Percentiles rank a stretch among this genome's conserved stretches.
phyloP scores from a whole-genome alignment of 2,888 invertebrate species.

The Caenorhabditis zanzibari region DNA sequence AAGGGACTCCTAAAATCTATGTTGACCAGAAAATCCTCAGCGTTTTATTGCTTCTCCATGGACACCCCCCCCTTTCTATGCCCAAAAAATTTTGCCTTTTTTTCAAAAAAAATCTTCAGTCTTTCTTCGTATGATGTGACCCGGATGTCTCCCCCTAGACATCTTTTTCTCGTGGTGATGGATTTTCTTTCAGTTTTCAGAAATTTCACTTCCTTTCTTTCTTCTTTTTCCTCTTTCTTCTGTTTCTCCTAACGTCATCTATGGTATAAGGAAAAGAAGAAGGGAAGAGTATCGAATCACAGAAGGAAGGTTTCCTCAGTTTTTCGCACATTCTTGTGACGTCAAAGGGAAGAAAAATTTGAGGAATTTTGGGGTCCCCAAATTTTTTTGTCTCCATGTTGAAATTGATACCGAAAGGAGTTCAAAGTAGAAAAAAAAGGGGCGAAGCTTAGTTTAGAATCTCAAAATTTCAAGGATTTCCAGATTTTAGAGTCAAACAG shows the following conservation, averaged over 20 bases:
- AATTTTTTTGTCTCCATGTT: slow-evolving; percentile 10
- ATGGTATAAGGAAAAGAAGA: neutral
- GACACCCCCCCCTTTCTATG: too few relatives aligned
- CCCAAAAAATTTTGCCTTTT: too few relatives aligned
- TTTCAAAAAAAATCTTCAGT: too few relatives aligned
- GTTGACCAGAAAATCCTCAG: too few relatives aligned
- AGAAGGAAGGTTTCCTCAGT: neutral
- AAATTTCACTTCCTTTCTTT: slow-evolving; percentile 24
- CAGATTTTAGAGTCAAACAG: neutral
- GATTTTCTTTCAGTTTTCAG: slow-evolving; percentile 4
- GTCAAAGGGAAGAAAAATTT: slow-evolving; percentile 19
- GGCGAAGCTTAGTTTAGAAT: slow-evolving; percentile 9
- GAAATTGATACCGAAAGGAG: neutral
- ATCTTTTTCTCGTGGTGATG: neutral
- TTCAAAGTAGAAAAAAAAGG: neutral
- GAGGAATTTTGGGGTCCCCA: too few relatives aligned
- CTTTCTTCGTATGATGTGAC: slow-evolving; percentile 6
- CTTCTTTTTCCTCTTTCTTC: neutral
- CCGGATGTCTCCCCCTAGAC: slow-evolving; percentile 27
- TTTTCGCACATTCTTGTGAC: slow-evolving; percentile 51
- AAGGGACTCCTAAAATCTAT: too few relatives aligned
- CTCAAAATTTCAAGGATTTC: neutral
- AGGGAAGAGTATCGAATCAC: slow-evolving; percentile 53
- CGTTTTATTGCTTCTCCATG: too few relatives aligned
- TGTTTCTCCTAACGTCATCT: slow-evolving; percentile 32